Percentiles rank a stretch among this genome's conserved stretches.
Evolutionary conservation across 2,113 vertebrate species (phyloP).

Genomic region (Crotalus tigris): DNA sequence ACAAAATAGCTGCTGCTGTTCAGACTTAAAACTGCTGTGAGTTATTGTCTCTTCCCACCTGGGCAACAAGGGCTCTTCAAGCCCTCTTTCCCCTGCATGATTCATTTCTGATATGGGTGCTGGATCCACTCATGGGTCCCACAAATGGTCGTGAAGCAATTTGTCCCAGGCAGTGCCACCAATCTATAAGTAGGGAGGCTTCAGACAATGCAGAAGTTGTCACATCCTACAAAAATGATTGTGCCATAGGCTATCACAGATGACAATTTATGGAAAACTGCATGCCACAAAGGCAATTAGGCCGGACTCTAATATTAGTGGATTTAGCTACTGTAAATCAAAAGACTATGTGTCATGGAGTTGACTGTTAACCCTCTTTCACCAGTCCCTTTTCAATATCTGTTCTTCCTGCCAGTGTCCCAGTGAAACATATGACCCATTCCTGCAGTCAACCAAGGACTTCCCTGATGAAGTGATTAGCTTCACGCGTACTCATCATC

Average conservation of each 20-base stretch:
- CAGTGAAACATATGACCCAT: constrained; percentile 80
- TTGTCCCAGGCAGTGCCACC: neutral
- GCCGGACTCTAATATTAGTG: neutral
- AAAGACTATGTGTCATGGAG: neutral
- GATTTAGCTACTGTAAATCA: neutral
- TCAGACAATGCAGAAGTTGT: neutral
- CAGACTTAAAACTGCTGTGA: neutral
- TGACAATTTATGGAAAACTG: neutral
- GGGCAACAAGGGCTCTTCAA: neutral
- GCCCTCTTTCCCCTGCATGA: neutral
- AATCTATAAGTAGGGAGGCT: neutral
- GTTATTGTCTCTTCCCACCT: neutral
- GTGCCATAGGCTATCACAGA: neutral
- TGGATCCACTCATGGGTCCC: neutral
- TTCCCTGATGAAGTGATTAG: constrained; percentile 83
- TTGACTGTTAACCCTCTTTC: fast-evolving
- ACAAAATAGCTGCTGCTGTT: neutral
- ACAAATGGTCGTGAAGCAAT: neutral
- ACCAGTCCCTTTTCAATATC: neutral
- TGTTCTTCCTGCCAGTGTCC: constrained; percentile 72
- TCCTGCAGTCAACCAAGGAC: constrained; percentile 81
- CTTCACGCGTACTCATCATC: constrained; percentile 84
- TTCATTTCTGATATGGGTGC: neutral
- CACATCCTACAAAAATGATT: neutral
- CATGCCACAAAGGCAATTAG: neutral